phyloP scores from a whole-genome alignment of 2,797 vertebrate genomes.

The Acestrorhynchus altus region DNA sequence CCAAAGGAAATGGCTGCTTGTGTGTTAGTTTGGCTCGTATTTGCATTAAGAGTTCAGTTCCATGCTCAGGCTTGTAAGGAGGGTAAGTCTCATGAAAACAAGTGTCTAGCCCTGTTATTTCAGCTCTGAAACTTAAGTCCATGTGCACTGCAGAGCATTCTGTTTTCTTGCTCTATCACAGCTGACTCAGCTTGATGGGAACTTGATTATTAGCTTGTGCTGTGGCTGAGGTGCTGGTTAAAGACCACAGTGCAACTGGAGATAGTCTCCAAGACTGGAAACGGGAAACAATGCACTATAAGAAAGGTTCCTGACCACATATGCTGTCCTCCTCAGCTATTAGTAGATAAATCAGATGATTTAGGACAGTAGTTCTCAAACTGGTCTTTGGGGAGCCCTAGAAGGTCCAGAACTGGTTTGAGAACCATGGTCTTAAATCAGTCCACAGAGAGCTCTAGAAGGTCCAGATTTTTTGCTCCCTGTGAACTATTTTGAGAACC shows the following conservation, averaged over 20 bases:
- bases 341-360: too few relatives aligned
- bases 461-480: too few relatives aligned
- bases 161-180: slow-evolving; percentile 7
- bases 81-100: slow-evolving; percentile 28
- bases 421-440: too few relatives aligned
- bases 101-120: not conserved
- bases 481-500: too few relatives aligned
- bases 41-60: slow-evolving; percentile 11
- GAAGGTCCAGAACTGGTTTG: too few relatives aligned
- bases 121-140: not conserved
- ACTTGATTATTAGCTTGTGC: not conserved
- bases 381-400: too few relatives aligned
- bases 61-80: slow-evolving; percentile 3
- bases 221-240: not conserved
- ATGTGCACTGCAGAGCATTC: not conserved
- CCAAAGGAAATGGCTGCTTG: not conserved
- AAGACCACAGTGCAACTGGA: not conserved
- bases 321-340: not conserved
- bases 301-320: not conserved
- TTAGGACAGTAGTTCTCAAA: too few relatives aligned
- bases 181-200: not conserved
- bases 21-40: slow-evolving; percentile 7
- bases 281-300: not conserved
- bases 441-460: too few relatives aligned
- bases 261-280: not conserved